These are phyloP conservation scores for Drosophila algonquin DNA, from an alignment of 2,888 invertebrate genomes.

Conservation along the genomic window DNA sequence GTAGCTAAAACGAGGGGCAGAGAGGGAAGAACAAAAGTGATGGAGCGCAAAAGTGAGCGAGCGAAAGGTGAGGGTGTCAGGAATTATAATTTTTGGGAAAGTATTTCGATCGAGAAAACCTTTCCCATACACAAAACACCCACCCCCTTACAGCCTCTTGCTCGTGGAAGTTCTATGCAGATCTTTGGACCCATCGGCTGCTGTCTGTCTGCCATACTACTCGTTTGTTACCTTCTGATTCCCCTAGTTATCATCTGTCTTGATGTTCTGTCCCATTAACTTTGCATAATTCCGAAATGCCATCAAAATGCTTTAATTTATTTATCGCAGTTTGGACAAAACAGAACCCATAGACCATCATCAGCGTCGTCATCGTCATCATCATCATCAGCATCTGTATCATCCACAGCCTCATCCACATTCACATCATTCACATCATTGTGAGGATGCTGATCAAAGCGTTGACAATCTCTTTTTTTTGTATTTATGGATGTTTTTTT, in stretches of 20 bases:
- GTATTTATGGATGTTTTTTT: conserved; percentile 22
- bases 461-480: conserved; percentile 49
- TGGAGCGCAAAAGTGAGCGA: not conserved
- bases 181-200: not conserved
- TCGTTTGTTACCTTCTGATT: conserved; percentile 5
- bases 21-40: not conserved
- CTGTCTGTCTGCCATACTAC: not conserved
- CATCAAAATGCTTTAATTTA: conserved; percentile 63
- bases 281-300: conserved; percentile 62
- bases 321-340: conserved; percentile 33
- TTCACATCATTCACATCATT: conserved; percentile 7
- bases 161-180: not conserved
- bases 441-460: conserved; percentile 6
- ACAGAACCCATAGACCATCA: conserved; percentile 20
- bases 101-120: not conserved
- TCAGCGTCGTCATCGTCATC: conserved; percentile 8
- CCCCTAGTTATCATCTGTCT: conserved; percentile 32
- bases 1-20: conserved; percentile 49
- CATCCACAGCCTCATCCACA: not conserved
- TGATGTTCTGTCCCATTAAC: conserved; percentile 39
- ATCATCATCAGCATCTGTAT: too few relatives aligned
- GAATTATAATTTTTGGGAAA: conserved; percentile 5
- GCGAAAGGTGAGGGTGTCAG: not conserved
- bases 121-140: not conserved
- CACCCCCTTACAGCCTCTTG: not conserved